Base-by-base conservation (phyloP, 2,797 vertebrate genomes). In the Tarsius wallacei region DNA sequence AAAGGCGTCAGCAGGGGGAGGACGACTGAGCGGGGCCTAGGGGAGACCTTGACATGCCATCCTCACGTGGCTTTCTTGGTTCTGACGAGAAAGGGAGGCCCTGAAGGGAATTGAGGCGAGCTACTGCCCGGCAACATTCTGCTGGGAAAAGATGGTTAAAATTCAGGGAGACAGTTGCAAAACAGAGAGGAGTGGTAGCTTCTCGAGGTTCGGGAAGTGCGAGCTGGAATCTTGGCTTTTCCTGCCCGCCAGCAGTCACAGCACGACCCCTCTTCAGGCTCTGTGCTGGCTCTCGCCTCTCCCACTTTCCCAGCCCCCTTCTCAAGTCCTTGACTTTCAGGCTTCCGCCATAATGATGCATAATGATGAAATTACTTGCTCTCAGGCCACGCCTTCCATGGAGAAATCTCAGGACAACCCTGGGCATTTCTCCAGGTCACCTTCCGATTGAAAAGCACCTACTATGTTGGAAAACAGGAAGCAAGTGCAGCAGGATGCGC, bases 11-110 rank as follows among this genome's bases (percentile, higher is more conserved):
- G 47, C 14, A 26, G 26, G 59, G 21, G 2, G 28, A 31, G n/a
- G 4, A 16, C 8, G 15, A 33, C 31, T 1, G 15, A 4, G 6
- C 2, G 21, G 53, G 47, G 13, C 9, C 61, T 24, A 1, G 5
- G 2, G 15, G 21, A 59, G 83, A 63, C 8, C 28, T 84, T 7
- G 61, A 66, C 42, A 47, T 0, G 1, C 14, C 21, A 26, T 74
- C 59, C 28, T 78, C 80, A 15, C 7, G 4, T n/a, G 66, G 26
- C 59, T 47, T 49, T 61, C 70, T 42, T 15, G 51, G 33, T 64
- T 73, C 73, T 33, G 9, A 76, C 24, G 15, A n/a, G 61, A 26
- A 73, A 49, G 61, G 55, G 85, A 55, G 87, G 9, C 33, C 51
- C 19, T 42, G 31, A 28, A 55, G 47, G 59, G 11, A 84, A 57